phyloP scores from a whole-genome alignment of 2,888 invertebrate species.

The Dryomyza anilis region DNA sequence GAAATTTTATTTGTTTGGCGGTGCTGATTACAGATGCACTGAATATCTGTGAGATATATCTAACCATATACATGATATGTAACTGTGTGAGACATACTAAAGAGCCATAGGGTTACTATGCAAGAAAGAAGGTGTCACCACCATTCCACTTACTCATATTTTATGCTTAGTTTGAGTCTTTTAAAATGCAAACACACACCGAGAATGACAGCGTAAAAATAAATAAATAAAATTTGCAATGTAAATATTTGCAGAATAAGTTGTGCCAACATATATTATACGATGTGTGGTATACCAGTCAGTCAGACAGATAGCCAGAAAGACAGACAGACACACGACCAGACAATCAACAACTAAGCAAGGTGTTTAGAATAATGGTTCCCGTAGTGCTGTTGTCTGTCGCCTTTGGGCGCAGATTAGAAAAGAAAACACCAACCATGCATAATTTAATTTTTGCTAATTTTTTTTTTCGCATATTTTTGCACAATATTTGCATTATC shows the following conservation, averaged over 20 bases:
- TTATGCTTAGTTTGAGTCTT: conserved; percentile 1
- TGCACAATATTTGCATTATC: too few species aligned
- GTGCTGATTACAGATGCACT: background rate
- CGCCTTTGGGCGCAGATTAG: too few species aligned
- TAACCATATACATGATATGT: background rate
- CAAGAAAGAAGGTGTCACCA: background rate
- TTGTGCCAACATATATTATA: background rate
- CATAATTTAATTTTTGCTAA: too few species aligned
- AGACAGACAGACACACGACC: too few species aligned
- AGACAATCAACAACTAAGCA: too few species aligned
- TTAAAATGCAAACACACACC: background rate
- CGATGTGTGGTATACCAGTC: too few species aligned
- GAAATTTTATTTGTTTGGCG: background rate
- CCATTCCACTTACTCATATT: background rate
- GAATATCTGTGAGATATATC: too few species aligned
- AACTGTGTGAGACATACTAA: background rate
- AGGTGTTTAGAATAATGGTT: too few species aligned
- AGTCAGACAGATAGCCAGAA: too few species aligned
- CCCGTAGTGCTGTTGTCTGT: too few species aligned
- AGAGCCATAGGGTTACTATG: background rate
- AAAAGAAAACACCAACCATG: too few species aligned
- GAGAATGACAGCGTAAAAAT: background rate
- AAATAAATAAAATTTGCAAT: background rate
- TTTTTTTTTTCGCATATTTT: too few species aligned
- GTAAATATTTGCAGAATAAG: background rate